Conservation (phyloP, 2,888 invertebrate species). For the Eulithis prunata region DNA sequence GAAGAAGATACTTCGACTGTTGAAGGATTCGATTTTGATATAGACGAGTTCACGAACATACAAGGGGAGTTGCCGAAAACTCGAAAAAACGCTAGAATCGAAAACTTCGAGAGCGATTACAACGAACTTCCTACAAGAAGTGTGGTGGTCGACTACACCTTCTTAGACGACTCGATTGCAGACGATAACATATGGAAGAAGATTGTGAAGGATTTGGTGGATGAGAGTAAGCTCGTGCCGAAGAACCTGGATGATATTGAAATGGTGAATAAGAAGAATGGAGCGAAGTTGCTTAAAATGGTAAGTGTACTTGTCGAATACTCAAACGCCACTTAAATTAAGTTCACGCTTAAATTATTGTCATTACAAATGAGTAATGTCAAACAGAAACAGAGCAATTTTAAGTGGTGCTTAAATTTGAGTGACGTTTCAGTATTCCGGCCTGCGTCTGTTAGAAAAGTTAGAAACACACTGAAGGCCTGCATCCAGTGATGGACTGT, state of each 20-base stretch:
- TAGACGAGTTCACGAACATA: slow-evolving; percentile 52
- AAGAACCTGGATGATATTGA: slow-evolving; percentile 59
- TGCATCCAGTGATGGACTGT: too few relatives aligned
- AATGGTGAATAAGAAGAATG: slow-evolving; percentile 46
- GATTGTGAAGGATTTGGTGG: slow-evolving; percentile 57
- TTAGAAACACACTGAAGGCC: too few relatives aligned
- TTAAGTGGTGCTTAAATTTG: too few relatives aligned
- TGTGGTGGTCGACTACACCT: slow-evolving; percentile 61
- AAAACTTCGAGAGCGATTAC: slow-evolving; percentile 49
- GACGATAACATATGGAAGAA: slow-evolving; percentile 39
- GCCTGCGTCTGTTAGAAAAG: too few relatives aligned
- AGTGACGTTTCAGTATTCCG: too few relatives aligned
- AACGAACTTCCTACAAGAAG: slow-evolving; percentile 50
- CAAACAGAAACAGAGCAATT: too few relatives aligned
- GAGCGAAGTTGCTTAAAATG: slow-evolving; percentile 35
- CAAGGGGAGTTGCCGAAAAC: slow-evolving; percentile 47
- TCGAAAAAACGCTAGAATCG: slow-evolving; percentile 47
- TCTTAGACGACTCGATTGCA: slow-evolving; percentile 51
- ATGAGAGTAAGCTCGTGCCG: slow-evolving; percentile 59
- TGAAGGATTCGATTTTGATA: slow-evolving; percentile 51
- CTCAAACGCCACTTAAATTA: too few relatives aligned
- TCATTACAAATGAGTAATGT: too few relatives aligned
- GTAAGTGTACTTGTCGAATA: slow-evolving; percentile 41
- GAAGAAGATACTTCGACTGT: slow-evolving; percentile 50
- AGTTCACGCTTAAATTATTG: too few relatives aligned